A percentile compares a stretch with the other conserved stretches of the same genome.
phyloP scores from a whole-genome alignment of 1,140 invertebrate genomes.

The Hirudo medicinalis region DNA sequence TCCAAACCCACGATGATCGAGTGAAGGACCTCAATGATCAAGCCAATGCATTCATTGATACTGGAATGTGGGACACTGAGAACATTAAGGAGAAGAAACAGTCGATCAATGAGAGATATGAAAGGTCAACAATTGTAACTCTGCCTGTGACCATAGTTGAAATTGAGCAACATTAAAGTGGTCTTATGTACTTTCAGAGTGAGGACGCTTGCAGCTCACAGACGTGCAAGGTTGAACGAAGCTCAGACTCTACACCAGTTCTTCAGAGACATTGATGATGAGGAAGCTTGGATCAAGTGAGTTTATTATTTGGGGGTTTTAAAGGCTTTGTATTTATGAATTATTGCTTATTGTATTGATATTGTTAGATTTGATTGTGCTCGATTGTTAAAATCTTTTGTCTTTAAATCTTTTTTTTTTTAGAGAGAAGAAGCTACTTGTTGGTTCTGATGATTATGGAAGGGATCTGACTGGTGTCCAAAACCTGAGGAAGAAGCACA shows the following conservation, averaged over 20 bases:
- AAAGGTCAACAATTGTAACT: slow-evolving; percentile 28
- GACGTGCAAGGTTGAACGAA: slow-evolving; percentile 74
- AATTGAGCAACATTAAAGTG: not conserved
- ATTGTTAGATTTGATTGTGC: not conserved
- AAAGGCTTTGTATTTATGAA: not conserved
- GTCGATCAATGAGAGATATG: slow-evolving; percentile 41
- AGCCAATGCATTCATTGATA: slow-evolving; percentile 41
- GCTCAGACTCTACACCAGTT: slow-evolving; percentile 97
- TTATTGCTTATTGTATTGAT: not conserved
- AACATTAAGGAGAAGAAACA: slow-evolving; percentile 36
- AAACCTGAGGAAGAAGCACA: slow-evolving; percentile 96
- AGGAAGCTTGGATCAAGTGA: slow-evolving; percentile 98
- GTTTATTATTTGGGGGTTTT: slow-evolving; percentile 26
- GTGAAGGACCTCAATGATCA: slow-evolving; percentile 59
- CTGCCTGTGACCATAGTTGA: not conserved
- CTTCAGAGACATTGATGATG: slow-evolving; percentile 97
- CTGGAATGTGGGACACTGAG: slow-evolving; percentile 38
- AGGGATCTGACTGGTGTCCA: slow-evolving; percentile 93
- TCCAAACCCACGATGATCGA: slow-evolving; percentile 74
- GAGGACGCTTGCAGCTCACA: slow-evolving; percentile 77
- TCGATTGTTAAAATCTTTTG: slow-evolving; percentile 14
- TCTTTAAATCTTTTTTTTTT: not conserved
- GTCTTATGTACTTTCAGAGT: slow-evolving; percentile 36
- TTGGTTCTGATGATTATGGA: slow-evolving; percentile 94
- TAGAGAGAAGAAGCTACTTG: slow-evolving; percentile 89